phyloP scores from a whole-genome alignment of 2,888 invertebrate genomes.

The Leptogaster cylindrica region DNA sequence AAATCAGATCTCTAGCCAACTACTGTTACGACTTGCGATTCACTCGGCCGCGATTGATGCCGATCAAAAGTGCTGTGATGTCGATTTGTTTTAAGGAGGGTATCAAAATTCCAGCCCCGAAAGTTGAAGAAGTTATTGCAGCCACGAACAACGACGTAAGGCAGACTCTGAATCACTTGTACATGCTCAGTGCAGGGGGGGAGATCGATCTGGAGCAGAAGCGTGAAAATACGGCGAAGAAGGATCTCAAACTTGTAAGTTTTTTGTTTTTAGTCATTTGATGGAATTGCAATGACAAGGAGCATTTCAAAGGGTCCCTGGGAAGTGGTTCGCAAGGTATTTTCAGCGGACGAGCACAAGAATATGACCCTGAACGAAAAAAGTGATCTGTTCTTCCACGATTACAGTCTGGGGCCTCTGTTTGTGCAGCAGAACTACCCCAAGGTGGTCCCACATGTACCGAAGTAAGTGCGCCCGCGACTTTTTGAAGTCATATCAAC shows the following conservation, averaged over 20 bases:
- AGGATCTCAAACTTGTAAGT: conserved; percentile 78
- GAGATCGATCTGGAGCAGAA: conserved; percentile 63
- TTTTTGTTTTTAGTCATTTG: not conserved
- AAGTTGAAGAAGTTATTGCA: conserved; percentile 80
- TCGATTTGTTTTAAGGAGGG: conserved; percentile 91
- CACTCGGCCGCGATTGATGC: conserved; percentile 82
- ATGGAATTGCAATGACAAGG: no score
- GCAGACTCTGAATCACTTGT: conserved; percentile 89
- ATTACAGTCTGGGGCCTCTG: conserved; percentile 93
- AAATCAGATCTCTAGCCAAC: conserved; percentile 90
- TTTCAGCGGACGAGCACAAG: conserved; percentile 79
- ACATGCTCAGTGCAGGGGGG: conserved; percentile 75
- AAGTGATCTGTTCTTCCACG: conserved; percentile 92
- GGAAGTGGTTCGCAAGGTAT: conserved; percentile 90
- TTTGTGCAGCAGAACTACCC: conserved; percentile 99
- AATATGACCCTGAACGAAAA: conserved; percentile 81
- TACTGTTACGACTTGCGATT: conserved; percentile 94
- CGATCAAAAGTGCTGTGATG: conserved; percentile 91
- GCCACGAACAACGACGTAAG: conserved; percentile 92
- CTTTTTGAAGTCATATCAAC: not conserved
- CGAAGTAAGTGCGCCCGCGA: conserved; percentile 66
- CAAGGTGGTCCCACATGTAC: conserved; percentile 75
- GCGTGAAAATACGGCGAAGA: conserved; percentile 70
- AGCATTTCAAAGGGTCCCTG: conserved; percentile 76
- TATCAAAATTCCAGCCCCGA: conserved; percentile 77